Evolutionary conservation across 1,140 invertebrate species (phyloP).

Genomic region (Anadara kagoshimensis): DNA sequence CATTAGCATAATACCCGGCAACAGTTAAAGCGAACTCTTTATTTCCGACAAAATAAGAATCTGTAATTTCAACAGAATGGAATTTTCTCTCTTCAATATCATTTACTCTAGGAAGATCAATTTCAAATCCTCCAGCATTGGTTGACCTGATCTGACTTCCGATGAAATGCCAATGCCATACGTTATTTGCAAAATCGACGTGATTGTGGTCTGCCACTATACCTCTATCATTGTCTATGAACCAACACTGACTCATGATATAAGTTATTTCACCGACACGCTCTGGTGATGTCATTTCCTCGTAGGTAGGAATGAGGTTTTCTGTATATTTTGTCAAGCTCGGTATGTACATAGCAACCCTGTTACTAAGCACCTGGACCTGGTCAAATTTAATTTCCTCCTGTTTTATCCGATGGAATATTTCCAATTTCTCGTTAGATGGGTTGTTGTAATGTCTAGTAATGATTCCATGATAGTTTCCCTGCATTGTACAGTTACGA

Average conservation of each 20-base stretch:
- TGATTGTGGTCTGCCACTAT: slow-evolving; percentile 72
- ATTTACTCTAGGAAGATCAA: slow-evolving; percentile 76
- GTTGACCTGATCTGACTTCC: slow-evolving; percentile 91
- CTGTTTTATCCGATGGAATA: slow-evolving; percentile 65
- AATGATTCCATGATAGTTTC: slow-evolving; percentile 87
- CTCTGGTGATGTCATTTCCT: slow-evolving; percentile 71
- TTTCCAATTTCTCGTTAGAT: slow-evolving; percentile 67
- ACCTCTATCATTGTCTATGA: slow-evolving; percentile 62
- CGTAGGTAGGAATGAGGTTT: slow-evolving; percentile 69
- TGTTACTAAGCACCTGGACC: slow-evolving; percentile 55
- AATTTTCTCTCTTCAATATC: slow-evolving; percentile 56
- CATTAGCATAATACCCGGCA: slow-evolving; percentile 91
- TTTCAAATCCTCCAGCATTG: slow-evolving; percentile 80
- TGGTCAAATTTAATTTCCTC: slow-evolving; percentile 61
- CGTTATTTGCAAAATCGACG: slow-evolving; percentile 73
- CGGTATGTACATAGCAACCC: slow-evolving; percentile 69
- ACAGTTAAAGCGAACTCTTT: slow-evolving; percentile 66
- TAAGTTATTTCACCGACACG: slow-evolving; percentile 71
- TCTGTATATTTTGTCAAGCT: slow-evolving; percentile 71
- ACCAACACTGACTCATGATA: slow-evolving; percentile 56
- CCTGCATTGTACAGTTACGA: slow-evolving; percentile 78
- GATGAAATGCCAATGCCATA: slow-evolving; percentile 71
- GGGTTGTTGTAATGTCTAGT: slow-evolving; percentile 89
- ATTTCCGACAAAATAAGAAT: slow-evolving; percentile 62
- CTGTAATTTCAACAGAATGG: slow-evolving; percentile 64